These are phyloP conservation scores for Therioaphis trifolii DNA, from an alignment of 2,888 invertebrate genomes.

Conservation along the genomic window DNA sequence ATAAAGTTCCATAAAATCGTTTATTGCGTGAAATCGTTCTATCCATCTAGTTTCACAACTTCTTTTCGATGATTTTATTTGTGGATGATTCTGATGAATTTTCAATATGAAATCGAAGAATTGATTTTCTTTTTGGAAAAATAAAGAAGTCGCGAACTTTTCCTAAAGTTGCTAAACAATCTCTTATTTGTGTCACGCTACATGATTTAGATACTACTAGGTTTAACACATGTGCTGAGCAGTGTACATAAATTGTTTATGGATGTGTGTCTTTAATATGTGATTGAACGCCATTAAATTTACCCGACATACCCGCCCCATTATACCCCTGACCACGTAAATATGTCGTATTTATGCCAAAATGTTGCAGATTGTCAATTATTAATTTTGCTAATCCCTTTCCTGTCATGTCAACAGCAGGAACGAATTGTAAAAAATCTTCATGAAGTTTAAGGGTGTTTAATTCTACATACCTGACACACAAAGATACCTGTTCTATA, in stretches of 20 bases:
- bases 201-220: slow-evolving; percentile 17
- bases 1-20: too few species aligned
- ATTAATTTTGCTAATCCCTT: slow-evolving; percentile 13
- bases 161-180: slow-evolving; percentile 7
- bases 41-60: too few species aligned
- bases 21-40: too few species aligned
- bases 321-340: slow-evolving; percentile 63
- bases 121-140: slow-evolving; percentile 1
- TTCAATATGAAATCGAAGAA: neutral
- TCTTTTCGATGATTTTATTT: too few species aligned
- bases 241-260: too few species aligned
- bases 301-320: too few species aligned
- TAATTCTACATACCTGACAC: slow-evolving; percentile 26
- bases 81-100: too few species aligned
- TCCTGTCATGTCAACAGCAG: slow-evolving; percentile 4
- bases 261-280: too few species aligned
- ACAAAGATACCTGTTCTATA: neutral
- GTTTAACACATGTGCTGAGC: slow-evolving; percentile 32
- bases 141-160: neutral
- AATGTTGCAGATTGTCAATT: slow-evolving; percentile 20
- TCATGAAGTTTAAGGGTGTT: slow-evolving; percentile 24
- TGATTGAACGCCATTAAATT: too few species aligned
- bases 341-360: slow-evolving; percentile 38
- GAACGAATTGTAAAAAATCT: slow-evolving; percentile 39
- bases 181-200: slow-evolving; percentile 17